These are phyloP conservation scores for Sciurus niger DNA, from an alignment of 2,113 vertebrate genomes.

Conservation along the genomic window DNA sequence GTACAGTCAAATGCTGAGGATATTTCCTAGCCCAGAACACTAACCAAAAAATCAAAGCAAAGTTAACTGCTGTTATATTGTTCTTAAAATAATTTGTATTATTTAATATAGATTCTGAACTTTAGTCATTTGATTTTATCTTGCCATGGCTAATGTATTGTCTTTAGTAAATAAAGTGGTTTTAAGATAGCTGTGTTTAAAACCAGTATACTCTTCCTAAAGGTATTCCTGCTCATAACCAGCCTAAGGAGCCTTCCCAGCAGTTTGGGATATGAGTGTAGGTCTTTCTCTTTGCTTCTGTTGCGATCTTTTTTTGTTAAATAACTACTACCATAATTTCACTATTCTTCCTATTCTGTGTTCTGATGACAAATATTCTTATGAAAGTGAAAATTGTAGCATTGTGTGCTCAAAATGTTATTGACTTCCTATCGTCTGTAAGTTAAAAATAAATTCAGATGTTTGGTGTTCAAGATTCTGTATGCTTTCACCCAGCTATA, in stretches of 20 bases:
- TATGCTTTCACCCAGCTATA: not conserved
- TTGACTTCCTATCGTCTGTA: not conserved
- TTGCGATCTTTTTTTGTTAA: not conserved
- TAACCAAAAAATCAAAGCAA: not conserved
- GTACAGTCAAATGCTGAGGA: not conserved
- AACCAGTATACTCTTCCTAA: not conserved
- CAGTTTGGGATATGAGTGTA: not conserved
- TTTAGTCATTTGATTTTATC: not conserved
- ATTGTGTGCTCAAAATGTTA: not conserved
- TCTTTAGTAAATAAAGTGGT: not conserved
- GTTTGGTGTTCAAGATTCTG: not conserved
- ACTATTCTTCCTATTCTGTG: not conserved
- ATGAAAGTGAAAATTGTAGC: not conserved
- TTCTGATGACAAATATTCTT: not conserved
- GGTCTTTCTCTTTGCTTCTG: not conserved
- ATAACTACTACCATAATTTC: not conserved
- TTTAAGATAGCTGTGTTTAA: not conserved
- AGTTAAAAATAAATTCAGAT: not conserved
- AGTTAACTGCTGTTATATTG: not conserved
- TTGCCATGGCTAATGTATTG: not conserved
- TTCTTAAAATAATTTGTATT: constrained; percentile 35
- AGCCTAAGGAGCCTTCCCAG: not conserved
- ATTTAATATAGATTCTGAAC: constrained; percentile 9
- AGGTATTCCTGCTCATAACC: not conserved
- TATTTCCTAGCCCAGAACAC: not conserved